Conservation (phyloP, 2,888 invertebrate genomes). For the Drosophila kuntzei region DNA sequence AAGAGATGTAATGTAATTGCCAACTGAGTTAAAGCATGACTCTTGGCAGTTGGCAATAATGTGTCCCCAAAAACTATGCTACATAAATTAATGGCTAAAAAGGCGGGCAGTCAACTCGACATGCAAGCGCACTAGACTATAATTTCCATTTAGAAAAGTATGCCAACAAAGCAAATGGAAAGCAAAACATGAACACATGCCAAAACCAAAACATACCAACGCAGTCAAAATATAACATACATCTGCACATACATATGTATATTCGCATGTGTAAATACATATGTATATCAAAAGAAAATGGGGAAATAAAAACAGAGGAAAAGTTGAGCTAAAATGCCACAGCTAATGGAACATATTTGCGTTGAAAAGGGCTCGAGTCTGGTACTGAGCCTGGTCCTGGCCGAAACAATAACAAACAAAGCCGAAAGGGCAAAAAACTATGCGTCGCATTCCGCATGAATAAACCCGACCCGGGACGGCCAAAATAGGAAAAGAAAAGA, state of each 20-base stretch:
- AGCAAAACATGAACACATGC: slow-evolving; percentile 64
- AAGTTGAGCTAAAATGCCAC: slow-evolving; percentile 73
- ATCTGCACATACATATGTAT: slow-evolving; percentile 22
- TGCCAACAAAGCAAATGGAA: slow-evolving; percentile 75
- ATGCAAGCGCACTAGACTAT: slow-evolving; percentile 74
- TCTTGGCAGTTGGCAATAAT: slow-evolving; percentile 40
- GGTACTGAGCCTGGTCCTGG: slow-evolving; percentile 44
- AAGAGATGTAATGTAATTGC: neutral
- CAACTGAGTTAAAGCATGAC: neutral
- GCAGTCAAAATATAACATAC: slow-evolving; percentile 49
- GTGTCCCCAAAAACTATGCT: slow-evolving; percentile 51
- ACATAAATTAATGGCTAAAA: slow-evolving; percentile 74
- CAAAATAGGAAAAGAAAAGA: slow-evolving; percentile 36
- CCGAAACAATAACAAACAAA: slow-evolving; percentile 76
- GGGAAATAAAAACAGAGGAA: slow-evolving; percentile 29
- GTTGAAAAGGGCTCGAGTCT: slow-evolving; percentile 72
- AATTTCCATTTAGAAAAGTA: slow-evolving; percentile 77
- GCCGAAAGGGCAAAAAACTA: slow-evolving; percentile 73
- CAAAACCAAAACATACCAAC: slow-evolving; percentile 30
- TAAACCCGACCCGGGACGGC: slow-evolving; percentile 51
- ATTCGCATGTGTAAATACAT: slow-evolving; percentile 10
- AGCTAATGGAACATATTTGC: slow-evolving; percentile 80
- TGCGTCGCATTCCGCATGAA: slow-evolving; percentile 79
- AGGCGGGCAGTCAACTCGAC: slow-evolving; percentile 41
- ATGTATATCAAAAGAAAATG: slow-evolving; percentile 18